Conservation (phyloP, 2,888 invertebrate genomes). For the Norana najaformis region DNA sequence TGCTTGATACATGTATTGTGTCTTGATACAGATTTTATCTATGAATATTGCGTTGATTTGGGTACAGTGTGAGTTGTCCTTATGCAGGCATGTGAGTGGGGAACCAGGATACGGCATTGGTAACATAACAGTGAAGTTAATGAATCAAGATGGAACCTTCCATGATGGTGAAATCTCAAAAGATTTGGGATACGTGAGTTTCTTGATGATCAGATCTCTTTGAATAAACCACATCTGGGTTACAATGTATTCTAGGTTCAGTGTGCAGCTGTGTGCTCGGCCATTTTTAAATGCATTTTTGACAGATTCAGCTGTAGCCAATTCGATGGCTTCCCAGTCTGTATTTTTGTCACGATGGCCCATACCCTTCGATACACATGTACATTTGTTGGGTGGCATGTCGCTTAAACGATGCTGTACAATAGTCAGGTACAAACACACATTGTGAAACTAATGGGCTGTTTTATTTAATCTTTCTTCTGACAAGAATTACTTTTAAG, state of each 20-base stretch:
- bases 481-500: no score
- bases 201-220: background rate
- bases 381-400: no score
- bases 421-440: no score
- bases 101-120: constrained; percentile 40
- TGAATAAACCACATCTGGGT: no score
- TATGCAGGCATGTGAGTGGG: constrained; percentile 38
- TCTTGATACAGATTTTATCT: background rate
- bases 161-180: constrained; percentile 40
- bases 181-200: constrained; percentile 42
- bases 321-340: background rate
- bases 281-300: background rate
- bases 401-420: no score
- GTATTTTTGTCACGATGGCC: background rate
- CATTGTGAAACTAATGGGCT: no score
- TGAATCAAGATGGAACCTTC: constrained; percentile 39
- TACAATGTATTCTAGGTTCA: background rate
- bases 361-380: no score
- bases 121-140: constrained; percentile 39
- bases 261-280: background rate
- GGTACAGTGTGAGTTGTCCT: background rate
- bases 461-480: no score
- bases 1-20: background rate
- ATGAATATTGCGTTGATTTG: background rate
- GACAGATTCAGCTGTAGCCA: background rate